Conservation (phyloP, 2,888 invertebrate genomes). For the Operophtera brumata region DNA sequence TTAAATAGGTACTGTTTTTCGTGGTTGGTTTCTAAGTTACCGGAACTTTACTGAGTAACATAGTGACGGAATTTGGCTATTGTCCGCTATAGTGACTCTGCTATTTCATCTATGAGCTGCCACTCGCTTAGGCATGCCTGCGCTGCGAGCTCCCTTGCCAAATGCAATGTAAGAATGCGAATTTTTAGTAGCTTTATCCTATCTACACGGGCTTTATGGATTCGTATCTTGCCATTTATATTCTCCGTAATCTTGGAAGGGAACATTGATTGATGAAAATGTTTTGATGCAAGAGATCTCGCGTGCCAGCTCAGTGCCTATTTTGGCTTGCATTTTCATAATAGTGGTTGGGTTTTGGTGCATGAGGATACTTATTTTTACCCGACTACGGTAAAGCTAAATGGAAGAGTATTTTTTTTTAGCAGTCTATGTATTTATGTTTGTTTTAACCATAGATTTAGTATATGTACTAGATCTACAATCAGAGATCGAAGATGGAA, state of each 20-base stretch:
- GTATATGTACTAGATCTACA: too few relatives aligned
- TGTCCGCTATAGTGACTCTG: background rate
- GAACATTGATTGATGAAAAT: constrained; percentile 19
- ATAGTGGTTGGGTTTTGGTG: background rate
- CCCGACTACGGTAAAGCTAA: too few relatives aligned
- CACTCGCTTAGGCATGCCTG: constrained; percentile 10
- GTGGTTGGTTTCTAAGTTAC: too few relatives aligned
- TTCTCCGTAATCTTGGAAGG: constrained; percentile 13
- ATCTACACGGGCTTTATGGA: constrained; percentile 28
- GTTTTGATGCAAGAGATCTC: constrained; percentile 4
- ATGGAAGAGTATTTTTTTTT: too few relatives aligned
- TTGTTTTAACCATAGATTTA: too few relatives aligned
- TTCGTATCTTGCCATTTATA: constrained; percentile 29
- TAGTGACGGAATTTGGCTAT: too few relatives aligned
- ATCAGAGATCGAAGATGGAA: too few relatives aligned
- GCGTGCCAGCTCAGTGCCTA: background rate
- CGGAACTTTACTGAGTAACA: too few relatives aligned
- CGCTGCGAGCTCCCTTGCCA: constrained; percentile 29
- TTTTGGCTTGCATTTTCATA: constrained; percentile 10
- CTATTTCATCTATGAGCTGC: background rate
- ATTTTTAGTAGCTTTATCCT: constrained; percentile 29
- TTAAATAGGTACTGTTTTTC: too few relatives aligned
- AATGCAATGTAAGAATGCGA: constrained; percentile 34
- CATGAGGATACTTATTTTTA: too few relatives aligned
- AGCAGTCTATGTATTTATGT: too few relatives aligned